Percentiles rank a stretch among this genome's conserved stretches.
Evolutionary conservation across 2,888 invertebrate species (phyloP).

Genomic region (Exocentrus adspersus): DNA sequence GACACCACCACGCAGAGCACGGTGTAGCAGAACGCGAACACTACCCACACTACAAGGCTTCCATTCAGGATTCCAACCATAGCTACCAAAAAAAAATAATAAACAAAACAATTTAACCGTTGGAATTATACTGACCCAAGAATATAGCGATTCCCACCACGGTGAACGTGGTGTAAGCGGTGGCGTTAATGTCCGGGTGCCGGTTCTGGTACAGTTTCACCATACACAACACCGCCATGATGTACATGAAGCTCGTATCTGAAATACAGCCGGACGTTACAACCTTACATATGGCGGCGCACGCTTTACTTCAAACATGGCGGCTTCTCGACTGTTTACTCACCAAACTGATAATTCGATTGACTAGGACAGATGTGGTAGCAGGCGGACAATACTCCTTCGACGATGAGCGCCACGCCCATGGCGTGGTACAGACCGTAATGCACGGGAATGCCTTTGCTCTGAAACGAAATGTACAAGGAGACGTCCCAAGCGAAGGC

Average conservation of each 20-base stretch:
- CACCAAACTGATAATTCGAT: constrained; percentile 92
- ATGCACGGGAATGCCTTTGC: constrained; percentile 78
- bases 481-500: no score
- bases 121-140: constrained; percentile 64
- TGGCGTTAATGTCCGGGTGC: constrained; percentile 87
- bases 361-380: constrained; percentile 92
- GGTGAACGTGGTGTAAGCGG: constrained; percentile 81
- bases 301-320: no score
- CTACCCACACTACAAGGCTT: constrained; percentile 73
- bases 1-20: constrained; percentile 65
- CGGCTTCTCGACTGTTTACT: constrained; percentile 35
- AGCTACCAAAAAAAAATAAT: no score
- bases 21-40: constrained; percentile 77
- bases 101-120: neutral
- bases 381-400: constrained; percentile 85
- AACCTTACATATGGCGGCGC: no score
- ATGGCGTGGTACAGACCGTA: constrained; percentile 87
- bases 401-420: constrained; percentile 86
- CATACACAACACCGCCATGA: constrained; percentile 86
- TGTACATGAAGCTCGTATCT: constrained; percentile 95
- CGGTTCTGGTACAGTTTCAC: constrained; percentile 88
- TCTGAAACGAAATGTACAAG: constrained; percentile 62
- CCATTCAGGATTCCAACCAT: constrained; percentile 75
- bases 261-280: constrained; percentile 52
- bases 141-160: constrained; percentile 79